phyloP scores from a whole-genome alignment of 2,888 invertebrate genomes.

The Lasioglossum marginatum region DNA sequence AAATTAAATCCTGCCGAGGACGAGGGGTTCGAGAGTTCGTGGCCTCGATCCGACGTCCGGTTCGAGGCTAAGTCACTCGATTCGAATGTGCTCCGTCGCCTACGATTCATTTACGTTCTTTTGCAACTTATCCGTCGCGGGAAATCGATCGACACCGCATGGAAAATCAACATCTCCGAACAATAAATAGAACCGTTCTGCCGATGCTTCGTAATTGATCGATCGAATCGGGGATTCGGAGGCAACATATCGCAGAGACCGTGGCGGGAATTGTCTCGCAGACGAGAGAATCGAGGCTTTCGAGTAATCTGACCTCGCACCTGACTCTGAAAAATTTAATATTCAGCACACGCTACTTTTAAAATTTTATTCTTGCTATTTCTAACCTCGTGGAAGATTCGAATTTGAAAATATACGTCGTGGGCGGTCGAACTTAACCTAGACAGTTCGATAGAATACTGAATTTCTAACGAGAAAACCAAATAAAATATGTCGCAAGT shows the following conservation, averaged over 20 bases:
- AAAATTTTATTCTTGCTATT: background rate
- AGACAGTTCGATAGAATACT: background rate
- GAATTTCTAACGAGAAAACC: background rate
- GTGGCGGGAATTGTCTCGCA: slow-evolving; percentile 54
- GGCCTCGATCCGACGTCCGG: slow-evolving; percentile 75
- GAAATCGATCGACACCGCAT: slow-evolving; percentile 56
- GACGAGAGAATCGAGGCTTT: slow-evolving; percentile 45
- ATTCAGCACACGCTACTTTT: background rate
- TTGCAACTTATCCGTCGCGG: slow-evolving; percentile 30
- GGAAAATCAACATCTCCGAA: background rate
- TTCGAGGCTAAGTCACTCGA: slow-evolving; percentile 81
- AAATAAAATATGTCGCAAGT: background rate
- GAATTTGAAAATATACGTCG: background rate
- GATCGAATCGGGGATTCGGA: background rate
- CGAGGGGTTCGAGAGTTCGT: slow-evolving; percentile 90
- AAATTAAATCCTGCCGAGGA: slow-evolving; percentile 82
- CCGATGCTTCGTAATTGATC: background rate
- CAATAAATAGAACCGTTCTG: background rate
- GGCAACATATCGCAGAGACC: background rate
- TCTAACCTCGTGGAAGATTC: background rate
- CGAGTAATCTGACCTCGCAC: slow-evolving; percentile 45
- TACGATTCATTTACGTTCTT: slow-evolving; percentile 50
- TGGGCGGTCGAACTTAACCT: background rate
- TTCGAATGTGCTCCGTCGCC: slow-evolving; percentile 76
- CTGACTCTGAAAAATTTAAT: slow-evolving; percentile 45